phyloP scores from a whole-genome alignment of 1,140 invertebrate species.

The Drosophila repleta region DNA sequence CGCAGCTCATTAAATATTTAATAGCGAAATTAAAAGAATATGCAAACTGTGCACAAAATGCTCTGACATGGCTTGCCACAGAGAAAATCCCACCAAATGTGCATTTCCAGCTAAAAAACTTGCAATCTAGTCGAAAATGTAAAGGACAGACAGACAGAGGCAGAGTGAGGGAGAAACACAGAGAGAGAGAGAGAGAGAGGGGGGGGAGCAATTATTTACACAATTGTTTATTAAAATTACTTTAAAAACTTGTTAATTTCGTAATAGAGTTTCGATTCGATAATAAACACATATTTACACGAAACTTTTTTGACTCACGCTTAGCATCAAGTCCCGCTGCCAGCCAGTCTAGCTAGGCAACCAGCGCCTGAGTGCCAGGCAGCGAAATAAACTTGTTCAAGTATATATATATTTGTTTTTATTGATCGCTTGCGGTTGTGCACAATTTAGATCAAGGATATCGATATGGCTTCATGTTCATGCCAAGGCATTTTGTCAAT shows the following conservation, averaged over 20 bases:
- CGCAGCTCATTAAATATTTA: constrained; percentile 79
- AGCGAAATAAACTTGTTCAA: constrained; percentile 62
- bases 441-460: constrained; percentile 81
- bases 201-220: constrained; percentile 58
- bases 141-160: constrained; percentile 6
- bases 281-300: constrained; percentile 19
- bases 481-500: constrained; percentile 75
- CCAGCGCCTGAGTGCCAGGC: constrained; percentile 24
- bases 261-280: constrained; percentile 46
- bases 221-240: constrained; percentile 70
- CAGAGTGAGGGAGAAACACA: too few relatives aligned
- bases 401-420: constrained; percentile 48
- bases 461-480: constrained; percentile 64
- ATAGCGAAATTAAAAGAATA: constrained; percentile 76
- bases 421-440: constrained; percentile 79
- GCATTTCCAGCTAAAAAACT: constrained; percentile 54
- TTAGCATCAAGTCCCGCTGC: constrained; percentile 12
- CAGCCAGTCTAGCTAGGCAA: constrained; percentile 8
- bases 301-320: neutral
- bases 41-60: constrained; percentile 60
- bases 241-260: constrained; percentile 73
- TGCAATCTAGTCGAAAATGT: constrained; percentile 16
- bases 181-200: too few relatives aligned
- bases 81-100: constrained; percentile 40
- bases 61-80: constrained; percentile 27